Evolutionary conservation across 1,140 invertebrate species (phyloP).

Genomic region (Zaprionus africanus): DNA sequence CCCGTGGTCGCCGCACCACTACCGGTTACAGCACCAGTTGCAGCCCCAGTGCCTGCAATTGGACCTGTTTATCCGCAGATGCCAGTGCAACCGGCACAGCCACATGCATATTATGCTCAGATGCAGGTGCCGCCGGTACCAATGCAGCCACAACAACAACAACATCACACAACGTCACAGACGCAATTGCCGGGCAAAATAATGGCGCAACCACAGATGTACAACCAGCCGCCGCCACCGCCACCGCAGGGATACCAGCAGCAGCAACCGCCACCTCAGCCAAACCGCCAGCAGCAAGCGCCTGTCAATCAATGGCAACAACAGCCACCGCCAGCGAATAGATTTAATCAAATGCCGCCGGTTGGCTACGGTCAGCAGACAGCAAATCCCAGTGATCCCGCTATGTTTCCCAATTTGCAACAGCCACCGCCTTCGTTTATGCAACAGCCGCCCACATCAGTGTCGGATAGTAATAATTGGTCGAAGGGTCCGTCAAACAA

Average conservation of each 20-base stretch:
- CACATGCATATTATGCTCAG: constrained; percentile 46
- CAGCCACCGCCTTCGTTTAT: constrained; percentile 57
- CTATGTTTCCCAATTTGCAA: constrained; percentile 60
- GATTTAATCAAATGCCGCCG: constrained; percentile 43
- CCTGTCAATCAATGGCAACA: constrained; percentile 25
- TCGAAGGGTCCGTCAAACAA: constrained; percentile 14
- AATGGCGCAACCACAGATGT: constrained; percentile 74
- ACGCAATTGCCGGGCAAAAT: constrained; percentile 57
- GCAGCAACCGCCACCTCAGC: constrained; percentile 26
- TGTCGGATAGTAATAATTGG: constrained; percentile 24
- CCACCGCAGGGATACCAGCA: constrained; percentile 74
- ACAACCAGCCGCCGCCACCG: constrained; percentile 85
- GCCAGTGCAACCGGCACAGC: constrained; percentile 26
- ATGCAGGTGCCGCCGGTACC: constrained; percentile 27
- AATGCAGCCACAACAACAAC: constrained; percentile 32
- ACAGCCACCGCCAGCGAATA: constrained; percentile 10
- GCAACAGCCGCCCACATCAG: constrained; percentile 7
- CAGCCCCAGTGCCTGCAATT: constrained; percentile 15
- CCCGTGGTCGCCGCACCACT: constrained; percentile 20
- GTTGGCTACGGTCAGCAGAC: constrained; percentile 26
- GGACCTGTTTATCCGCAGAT: constrained; percentile 41
- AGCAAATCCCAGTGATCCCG: background rate
- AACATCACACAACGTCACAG: constrained; percentile 12
- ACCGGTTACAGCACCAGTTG: constrained; percentile 37
- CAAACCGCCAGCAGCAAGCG: constrained; percentile 6